These are phyloP conservation scores for Diplosoma virens DNA, from an alignment of 23 tunicate genomes.

Conservation along the genomic window DNA sequence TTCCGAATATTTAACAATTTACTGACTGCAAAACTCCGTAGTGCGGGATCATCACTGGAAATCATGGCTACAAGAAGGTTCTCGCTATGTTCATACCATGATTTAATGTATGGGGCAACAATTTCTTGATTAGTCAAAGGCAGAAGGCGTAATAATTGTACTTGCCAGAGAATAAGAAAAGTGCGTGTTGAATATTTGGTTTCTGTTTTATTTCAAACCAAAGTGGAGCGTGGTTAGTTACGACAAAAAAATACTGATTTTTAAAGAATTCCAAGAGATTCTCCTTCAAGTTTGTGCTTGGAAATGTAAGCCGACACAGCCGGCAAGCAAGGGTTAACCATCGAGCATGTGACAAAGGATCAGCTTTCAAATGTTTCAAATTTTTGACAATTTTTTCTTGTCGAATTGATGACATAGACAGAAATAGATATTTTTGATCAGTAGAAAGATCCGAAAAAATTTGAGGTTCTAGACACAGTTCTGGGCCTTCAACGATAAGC, in stretches of 20 bases:
- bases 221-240: constrained; percentile 1
- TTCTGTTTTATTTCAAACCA: constrained; percentile 9
- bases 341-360: constrained; percentile 7
- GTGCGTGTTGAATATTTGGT: constrained; percentile 7
- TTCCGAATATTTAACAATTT: background rate
- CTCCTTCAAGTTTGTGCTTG: background rate
- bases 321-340: constrained; percentile 2
- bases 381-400: background rate
- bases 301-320: constrained; percentile 4
- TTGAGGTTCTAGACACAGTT: background rate
- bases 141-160: constrained; percentile 4
- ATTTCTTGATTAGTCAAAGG: background rate
- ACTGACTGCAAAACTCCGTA: background rate
- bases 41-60: background rate
- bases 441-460: constrained; percentile 17
- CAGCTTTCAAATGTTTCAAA: constrained; percentile 5
- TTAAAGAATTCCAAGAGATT: background rate
- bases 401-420: constrained; percentile 6
- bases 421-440: constrained; percentile 13
- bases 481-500: background rate
- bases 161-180: constrained; percentile 9
- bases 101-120: constrained; percentile 11
- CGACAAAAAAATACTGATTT: background rate
- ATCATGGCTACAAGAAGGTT: constrained; percentile 1
- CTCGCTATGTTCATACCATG: constrained; percentile 3